Evolutionary conservation across 2,888 invertebrate genomes (phyloP), one percentile per base, ranked within the genome.

Genomic region (Eilema sororculum): DNA sequence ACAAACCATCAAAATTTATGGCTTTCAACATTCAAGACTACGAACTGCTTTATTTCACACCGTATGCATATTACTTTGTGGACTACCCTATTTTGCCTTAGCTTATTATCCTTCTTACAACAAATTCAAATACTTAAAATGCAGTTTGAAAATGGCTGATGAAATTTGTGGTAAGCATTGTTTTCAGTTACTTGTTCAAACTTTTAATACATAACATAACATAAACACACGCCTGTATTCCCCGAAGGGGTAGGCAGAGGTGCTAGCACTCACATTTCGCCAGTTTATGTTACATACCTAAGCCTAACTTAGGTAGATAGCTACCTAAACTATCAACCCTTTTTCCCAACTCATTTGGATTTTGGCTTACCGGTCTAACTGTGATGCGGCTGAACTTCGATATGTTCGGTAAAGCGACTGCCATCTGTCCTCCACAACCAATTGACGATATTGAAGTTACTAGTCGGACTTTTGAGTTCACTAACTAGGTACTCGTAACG

Each of bases 81-180:
- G 96, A 66, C 84, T 96, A 79, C 96, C 96, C 60, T 96, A 96
- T 85, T 93, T 96, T 80, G 87, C 95, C 72, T 89, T 95, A 73
- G 93, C 93, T 76, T 96, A 96, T 90, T 96, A 95, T 90, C 96
- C 96, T n/a, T 91, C 92, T 66, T 93, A 93, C 87, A 95, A 95
- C 84, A 89, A 93, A 73, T 89, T 94, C 72, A 96, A 96, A 87
- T 96, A 96, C 86, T 85, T 90, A 84, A 95, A 93, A 91, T 96
- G 96, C 91, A 92, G 95, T 83, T 93, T 97, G 85, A 94, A 92
- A 87, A 87, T 85, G 83, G 96, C 96, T 82, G 90, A 95, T 71
- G 87, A 95, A 75, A 89, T 96, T 82, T 95, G 96, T 86, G 92
- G 96, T 96, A 91, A 93, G 93, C 84, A 22, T 24, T 28, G 25